These are phyloP conservation scores for Mustela nigripes DNA, from an alignment of 2,113 vertebrate species.

Conservation along the genomic window DNA sequence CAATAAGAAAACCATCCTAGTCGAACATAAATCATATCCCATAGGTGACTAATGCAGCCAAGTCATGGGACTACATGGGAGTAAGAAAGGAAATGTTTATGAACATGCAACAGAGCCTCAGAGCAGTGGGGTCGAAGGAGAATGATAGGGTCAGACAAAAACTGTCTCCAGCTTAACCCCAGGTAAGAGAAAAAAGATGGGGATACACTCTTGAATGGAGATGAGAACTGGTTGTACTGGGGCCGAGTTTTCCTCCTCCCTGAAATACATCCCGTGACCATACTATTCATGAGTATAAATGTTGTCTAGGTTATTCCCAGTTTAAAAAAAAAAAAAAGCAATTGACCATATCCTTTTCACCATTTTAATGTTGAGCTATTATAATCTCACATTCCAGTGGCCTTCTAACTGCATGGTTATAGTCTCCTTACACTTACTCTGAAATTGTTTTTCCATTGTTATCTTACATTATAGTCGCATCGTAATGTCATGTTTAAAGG, in stretches of 20 bases:
- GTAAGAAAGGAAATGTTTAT: slow-evolving; percentile 57
- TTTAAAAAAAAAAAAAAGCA: slow-evolving; percentile 66
- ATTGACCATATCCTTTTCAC: slow-evolving; percentile 70
- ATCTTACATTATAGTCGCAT: slow-evolving; percentile 83
- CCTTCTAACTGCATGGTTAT: slow-evolving; percentile 80
- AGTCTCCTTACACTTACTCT: slow-evolving; percentile 82
- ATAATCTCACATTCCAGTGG: slow-evolving; percentile 85
- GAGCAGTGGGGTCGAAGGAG: slow-evolving; percentile 16
- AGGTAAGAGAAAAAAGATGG: slow-evolving; percentile 9
- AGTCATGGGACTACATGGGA: neutral
- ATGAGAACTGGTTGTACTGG: slow-evolving; percentile 44
- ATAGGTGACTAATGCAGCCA: slow-evolving; percentile 24
- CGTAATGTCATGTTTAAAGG: slow-evolving; percentile 86
- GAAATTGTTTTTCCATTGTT: slow-evolving; percentile 86
- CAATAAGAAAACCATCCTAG: neutral
- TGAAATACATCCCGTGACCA: slow-evolving; percentile 7
- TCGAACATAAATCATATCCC: slow-evolving; percentile 17
- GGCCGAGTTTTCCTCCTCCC: neutral
- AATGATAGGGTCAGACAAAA: slow-evolving; percentile 69
- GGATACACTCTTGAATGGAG: neutral
- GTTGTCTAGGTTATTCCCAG: slow-evolving; percentile 70
- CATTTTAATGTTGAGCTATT: slow-evolving; percentile 81
- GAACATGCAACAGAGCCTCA: slow-evolving; percentile 41
- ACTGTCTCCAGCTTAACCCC: slow-evolving; percentile 26
- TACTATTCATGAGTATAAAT: slow-evolving; percentile 75